These are phyloP conservation scores for Cistogaster globosa DNA, from an alignment of 2,888 invertebrate genomes.

Conservation along the genomic window DNA sequence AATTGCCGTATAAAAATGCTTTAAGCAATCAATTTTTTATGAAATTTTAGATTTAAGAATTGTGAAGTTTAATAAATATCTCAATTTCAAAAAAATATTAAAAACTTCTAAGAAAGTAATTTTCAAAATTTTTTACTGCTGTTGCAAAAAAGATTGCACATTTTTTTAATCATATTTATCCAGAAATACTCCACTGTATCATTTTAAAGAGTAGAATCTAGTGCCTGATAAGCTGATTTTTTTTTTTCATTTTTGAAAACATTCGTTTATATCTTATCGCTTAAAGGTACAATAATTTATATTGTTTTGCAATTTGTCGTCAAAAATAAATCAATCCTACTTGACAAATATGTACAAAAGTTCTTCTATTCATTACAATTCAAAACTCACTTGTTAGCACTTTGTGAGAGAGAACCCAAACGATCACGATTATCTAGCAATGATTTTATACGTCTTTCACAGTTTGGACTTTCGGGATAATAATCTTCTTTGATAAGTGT, in stretches of 20 bases:
- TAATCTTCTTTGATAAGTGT: slow-evolving; percentile 77
- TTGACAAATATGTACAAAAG: not conserved
- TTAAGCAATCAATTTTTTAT: no score
- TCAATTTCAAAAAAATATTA: no score
- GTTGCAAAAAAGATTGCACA: no score
- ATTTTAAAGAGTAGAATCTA: no score
- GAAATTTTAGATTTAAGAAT: no score
- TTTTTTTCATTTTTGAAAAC: not conserved
- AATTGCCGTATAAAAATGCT: no score
- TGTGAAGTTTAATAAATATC: no score
- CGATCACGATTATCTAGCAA: slow-evolving; percentile 49
- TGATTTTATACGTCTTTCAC: slow-evolving; percentile 74
- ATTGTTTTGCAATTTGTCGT: slow-evolving; percentile 30
- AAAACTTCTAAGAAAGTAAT: no score
- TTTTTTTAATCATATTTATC: no score
- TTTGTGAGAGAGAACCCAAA: slow-evolving; percentile 71
- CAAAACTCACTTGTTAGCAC: slow-evolving; percentile 78
- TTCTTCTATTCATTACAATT: not conserved
- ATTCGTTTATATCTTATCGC: slow-evolving; percentile 32
- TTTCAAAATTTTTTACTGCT: no score
- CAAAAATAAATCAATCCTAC: not conserved
- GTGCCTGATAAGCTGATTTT: no score
- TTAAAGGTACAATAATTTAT: slow-evolving; percentile 29
- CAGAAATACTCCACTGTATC: no score
- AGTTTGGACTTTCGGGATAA: slow-evolving; percentile 79